Evolutionary conservation across 2,113 vertebrate species (phyloP).

Genomic region (Falcunculus frontatus): DNA sequence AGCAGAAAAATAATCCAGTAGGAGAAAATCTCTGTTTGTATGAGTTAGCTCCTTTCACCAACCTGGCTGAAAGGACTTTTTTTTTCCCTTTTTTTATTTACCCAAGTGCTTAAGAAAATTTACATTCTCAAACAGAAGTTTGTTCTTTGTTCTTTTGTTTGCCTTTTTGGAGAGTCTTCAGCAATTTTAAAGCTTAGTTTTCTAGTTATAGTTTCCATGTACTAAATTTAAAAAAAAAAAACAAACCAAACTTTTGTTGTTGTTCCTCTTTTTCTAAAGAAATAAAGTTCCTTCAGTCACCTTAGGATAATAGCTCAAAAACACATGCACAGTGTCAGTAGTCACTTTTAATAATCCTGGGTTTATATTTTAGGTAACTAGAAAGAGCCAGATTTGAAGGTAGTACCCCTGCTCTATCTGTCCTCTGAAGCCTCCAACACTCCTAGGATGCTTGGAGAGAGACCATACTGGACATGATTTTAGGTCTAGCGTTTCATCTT

Average conservation of each 20-base stretch:
- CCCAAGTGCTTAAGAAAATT: not conserved
- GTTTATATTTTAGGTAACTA: not conserved
- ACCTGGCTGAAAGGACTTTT: not conserved
- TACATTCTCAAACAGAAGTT: not conserved
- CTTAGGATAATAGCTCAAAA: not conserved
- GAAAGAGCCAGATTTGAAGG: not conserved
- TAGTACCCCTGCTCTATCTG: not conserved
- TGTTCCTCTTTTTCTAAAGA: not conserved
- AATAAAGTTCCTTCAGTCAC: not conserved
- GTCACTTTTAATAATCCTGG: not conserved
- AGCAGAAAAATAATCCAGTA: constrained; percentile 1
- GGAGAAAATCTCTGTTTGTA: not conserved
- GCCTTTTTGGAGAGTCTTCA: not conserved
- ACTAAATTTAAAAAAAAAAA: not conserved
- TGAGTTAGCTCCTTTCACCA: not conserved
- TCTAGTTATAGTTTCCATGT: not conserved
- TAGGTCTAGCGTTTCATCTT: not conserved
- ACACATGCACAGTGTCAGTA: not conserved
- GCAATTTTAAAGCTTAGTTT: not conserved
- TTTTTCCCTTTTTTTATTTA: not conserved
- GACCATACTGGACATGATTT: not conserved
- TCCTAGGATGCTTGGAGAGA: not conserved
- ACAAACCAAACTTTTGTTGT: not conserved
- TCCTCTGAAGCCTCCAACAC: not conserved
- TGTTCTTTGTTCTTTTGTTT: not conserved